phyloP scores from a whole-genome alignment of 2,797 vertebrate species.

The Borostomias antarcticus region DNA sequence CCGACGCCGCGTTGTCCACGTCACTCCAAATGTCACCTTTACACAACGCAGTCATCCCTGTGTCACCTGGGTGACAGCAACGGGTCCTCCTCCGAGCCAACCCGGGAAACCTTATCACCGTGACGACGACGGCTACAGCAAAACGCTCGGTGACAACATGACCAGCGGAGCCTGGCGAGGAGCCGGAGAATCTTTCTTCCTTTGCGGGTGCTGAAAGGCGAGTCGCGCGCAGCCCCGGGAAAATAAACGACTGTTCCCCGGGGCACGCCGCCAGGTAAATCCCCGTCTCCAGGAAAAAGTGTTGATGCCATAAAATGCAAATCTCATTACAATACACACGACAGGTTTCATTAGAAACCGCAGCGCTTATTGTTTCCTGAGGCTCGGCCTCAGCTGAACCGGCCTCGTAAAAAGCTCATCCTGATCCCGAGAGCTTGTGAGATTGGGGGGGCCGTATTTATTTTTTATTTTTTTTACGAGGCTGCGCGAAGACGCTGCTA shows the following conservation, averaged over 20 bases:
- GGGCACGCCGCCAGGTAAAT: slow-evolving; percentile 13
- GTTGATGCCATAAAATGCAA: not conserved
- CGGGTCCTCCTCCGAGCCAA: slow-evolving; percentile 48
- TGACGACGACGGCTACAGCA: slow-evolving; percentile 54
- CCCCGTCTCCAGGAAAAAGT: not conserved
- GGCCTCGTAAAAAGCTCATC: no score
- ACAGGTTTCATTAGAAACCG: rapidly evolving
- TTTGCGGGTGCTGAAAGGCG: slow-evolving; percentile 51
- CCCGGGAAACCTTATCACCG: slow-evolving; percentile 44
- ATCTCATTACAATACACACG: not conserved
- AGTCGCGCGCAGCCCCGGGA: slow-evolving; percentile 43
- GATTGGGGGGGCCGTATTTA: not conserved
- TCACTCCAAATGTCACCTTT: slow-evolving; percentile 65
- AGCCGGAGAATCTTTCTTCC: slow-evolving; percentile 51
- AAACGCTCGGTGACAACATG: slow-evolving; percentile 62
- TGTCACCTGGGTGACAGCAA: slow-evolving; percentile 70
- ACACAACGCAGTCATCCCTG: slow-evolving; percentile 65
- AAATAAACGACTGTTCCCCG: no score
- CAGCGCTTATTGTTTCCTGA: no score
- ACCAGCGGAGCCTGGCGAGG: slow-evolving; percentile 63
- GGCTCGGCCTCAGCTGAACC: no score
- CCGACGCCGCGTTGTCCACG: slow-evolving; percentile 65
- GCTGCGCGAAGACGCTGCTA: not conserved
- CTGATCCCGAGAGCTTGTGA: no score
- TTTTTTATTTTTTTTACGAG: no score